Evolutionary conservation across 2,888 invertebrate species (phyloP).

Genomic region (Diarsia brunnea): DNA sequence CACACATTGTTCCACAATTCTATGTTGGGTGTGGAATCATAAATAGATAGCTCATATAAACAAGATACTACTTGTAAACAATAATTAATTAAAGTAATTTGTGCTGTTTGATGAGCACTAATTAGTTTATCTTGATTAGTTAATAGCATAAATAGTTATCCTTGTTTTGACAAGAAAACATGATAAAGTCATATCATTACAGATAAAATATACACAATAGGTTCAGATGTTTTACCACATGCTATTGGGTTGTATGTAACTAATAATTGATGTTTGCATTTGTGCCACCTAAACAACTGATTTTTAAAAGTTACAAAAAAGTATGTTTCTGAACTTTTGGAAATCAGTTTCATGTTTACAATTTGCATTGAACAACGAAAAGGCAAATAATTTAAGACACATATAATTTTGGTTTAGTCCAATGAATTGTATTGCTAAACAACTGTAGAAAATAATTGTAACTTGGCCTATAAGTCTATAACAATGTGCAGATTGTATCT

Average conservation of each 20-base stretch:
- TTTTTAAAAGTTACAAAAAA: conserved; percentile 9
- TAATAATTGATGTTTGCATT: conserved; percentile 26
- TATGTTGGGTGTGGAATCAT: conserved; percentile 24
- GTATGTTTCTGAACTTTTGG: neutral
- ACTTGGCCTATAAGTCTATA: neutral
- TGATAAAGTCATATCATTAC: conserved; percentile 5
- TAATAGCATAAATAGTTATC: conserved; percentile 15
- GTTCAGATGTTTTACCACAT: neutral
- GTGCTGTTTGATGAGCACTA: conserved; percentile 37
- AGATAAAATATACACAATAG: neutral
- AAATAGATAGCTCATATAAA: conserved; percentile 30
- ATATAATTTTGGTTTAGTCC: neutral
- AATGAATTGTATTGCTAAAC: neutral
- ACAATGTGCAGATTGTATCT: conserved; percentile 42
- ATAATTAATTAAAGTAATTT: conserved; percentile 17
- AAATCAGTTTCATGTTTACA: conserved; percentile 21
- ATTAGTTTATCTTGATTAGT: conserved; percentile 31
- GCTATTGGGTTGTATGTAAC: conserved; percentile 34
- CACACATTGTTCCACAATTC: neutral
- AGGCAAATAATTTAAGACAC: neutral
- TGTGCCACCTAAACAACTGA: neutral
- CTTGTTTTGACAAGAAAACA: conserved; percentile 14
- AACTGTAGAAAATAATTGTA: neutral
- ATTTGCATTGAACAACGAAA: conserved; percentile 22
- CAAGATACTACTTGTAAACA: conserved; percentile 38